Base-by-base conservation (phyloP, 1,140 invertebrate species). In the Euura saliciscinereae region DNA sequence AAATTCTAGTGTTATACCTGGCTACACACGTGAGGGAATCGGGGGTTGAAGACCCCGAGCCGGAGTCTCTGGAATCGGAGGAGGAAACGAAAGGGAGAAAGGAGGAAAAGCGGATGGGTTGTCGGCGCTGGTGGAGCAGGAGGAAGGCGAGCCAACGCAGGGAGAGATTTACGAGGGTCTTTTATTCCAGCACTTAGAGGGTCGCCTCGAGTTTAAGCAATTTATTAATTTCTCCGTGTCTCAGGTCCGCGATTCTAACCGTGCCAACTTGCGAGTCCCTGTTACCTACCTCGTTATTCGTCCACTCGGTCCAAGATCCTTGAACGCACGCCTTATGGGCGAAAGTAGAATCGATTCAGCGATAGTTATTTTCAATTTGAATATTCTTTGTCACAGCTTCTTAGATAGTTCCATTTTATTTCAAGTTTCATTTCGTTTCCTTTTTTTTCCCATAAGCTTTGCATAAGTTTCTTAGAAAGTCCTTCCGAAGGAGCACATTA, bases 171-270 rank as follows among this genome's bases (percentile, higher is more conserved):
- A 84, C 79, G 82, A 83, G 79, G 76, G 79, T 80, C 78, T 77
- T 80, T 80, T 81, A 82, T 83, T 79, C 78, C 73, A 78, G 75
- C 76, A 81, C 77, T 82, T 79, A 78, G 75, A 73, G 77, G 78
- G 77, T 75, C 75, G 78, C 82, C 80, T 82, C 80, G 78, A 83
- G 81, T 84, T 84, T 78, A 77, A 82, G 81, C 79, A 83, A 84
- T 85, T 85, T 83, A 85, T 85, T 85, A 84, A 85, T 85, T 85
- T 84, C 77, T 77, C 72, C 76, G 75, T 75, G 77, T 81, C 83
- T 81, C 75, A 75, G 76, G 74, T 70, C 70, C 73, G 69, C 66
- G 6, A 43, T 69, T 43, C 59, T 70, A 42, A 10, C 46, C 65
- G 43, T 45, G 11, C 13, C 11, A 7, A 51, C 46, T 10, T 68